These are phyloP conservation scores for Mizuhopecten yessoensis DNA, from an alignment of 1,140 invertebrate genomes.

Conservation along the genomic window DNA sequence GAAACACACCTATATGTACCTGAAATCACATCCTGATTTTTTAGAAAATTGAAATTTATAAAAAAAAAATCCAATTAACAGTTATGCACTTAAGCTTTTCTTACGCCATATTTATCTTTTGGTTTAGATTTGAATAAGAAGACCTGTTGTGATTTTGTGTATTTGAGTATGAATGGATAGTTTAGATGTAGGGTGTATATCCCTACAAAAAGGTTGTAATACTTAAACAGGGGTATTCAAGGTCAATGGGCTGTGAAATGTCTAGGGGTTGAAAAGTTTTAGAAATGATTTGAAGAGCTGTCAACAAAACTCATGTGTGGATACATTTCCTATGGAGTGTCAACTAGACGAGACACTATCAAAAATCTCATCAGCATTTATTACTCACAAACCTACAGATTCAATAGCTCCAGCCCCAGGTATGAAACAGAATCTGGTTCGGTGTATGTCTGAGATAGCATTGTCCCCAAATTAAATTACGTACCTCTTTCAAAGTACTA, in stretches of 20 bases:
- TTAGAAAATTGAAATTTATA: background rate
- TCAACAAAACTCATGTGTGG: background rate
- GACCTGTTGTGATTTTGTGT: background rate
- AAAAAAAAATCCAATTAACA: background rate
- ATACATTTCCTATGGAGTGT: background rate
- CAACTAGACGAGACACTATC: background rate
- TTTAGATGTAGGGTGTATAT: background rate
- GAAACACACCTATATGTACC: background rate
- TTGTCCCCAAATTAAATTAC: background rate
- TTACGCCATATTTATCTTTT: background rate
- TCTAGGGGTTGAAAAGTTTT: constrained; percentile 4
- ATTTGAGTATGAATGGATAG: background rate
- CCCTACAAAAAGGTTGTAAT: background rate
- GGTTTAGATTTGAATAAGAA: background rate
- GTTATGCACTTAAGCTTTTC: background rate
- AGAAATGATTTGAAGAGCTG: constrained; percentile 26
- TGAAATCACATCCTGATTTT: background rate
- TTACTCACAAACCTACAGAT: too few species aligned
- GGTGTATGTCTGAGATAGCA: background rate
- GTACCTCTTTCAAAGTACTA: background rate
- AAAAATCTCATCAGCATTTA: constrained; percentile 1
- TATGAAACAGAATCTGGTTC: background rate
- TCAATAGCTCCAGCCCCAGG: constrained; percentile 5
- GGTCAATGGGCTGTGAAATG: constrained; percentile 31
- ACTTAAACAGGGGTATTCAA: background rate